Base-by-base conservation (phyloP, 2,797 vertebrate species). In the Lerista edwardsae region DNA sequence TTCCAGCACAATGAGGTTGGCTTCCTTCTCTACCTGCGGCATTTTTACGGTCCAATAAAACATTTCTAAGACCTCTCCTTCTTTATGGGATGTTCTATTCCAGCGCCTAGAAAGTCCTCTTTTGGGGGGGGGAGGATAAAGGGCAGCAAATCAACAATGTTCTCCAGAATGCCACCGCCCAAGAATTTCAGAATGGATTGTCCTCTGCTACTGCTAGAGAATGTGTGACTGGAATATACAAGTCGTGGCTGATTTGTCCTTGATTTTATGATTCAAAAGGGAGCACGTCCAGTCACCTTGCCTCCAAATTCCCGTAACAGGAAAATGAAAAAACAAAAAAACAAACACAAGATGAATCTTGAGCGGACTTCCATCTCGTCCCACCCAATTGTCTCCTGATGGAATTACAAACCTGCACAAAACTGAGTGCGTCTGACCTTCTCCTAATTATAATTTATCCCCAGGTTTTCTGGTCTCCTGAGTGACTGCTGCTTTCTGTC, bases 11-110 rank as follows among this genome's bases (percentile, higher is more conserved):
- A 14, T 68, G 51, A 44, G 47, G 15, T 9, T 68, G 47, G 31
- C 25, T n/a, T 2, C 41, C n/a, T 29, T 47, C 44, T 51, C 31
- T 55, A 3, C 51, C 65, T 34, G 25, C 39, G 47, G 34, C 64
- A 44, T 69, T 68, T 83, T 83, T 69, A 68, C 19, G 5, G 6
- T 21, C n/a, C 59, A n/a, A 76, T 83, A 77, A 83, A 76, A 69
- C 65, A 3, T 57, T 76, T n/a, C 34, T 36, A 34, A 65, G 23
- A 10, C 29, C 65, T 69, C 47, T 67, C 57, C 71, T 55, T 25
- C 51, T 75, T 75, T 77, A 41, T 5, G 59, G 74, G 9, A 34
- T 2, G 31, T 36, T 61, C 41, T 29, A 10, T 36, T 59, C 51
- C 21, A 57, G 47, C 17, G 25, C 36, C 25, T 67, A 23, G 8